Conservation (phyloP, 2,888 invertebrate genomes). For the Ischnus inquisitorius region DNA sequence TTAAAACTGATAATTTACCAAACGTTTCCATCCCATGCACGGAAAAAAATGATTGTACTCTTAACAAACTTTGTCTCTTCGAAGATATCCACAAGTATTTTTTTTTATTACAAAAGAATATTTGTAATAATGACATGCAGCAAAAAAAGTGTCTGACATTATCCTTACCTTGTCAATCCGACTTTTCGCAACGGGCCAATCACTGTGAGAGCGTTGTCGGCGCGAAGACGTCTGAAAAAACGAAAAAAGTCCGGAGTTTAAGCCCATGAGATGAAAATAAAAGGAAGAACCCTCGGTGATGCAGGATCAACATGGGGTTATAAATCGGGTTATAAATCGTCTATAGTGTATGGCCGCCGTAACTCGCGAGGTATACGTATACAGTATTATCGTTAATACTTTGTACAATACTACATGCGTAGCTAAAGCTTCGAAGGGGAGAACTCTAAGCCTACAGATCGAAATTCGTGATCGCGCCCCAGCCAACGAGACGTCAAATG, state of each 20-base stretch:
- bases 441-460: constrained; percentile 52
- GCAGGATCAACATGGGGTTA: constrained; percentile 52
- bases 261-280: constrained; percentile 9
- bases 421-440: constrained; percentile 25
- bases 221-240: neutral
- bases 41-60: too few species aligned
- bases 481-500: constrained; percentile 53
- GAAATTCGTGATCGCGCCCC: constrained; percentile 58
- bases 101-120: too few species aligned
- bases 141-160: too few species aligned
- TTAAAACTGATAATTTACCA: too few species aligned
- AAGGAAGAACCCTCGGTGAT: constrained; percentile 25
- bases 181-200: constrained; percentile 15
- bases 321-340: constrained; percentile 67
- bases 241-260: constrained; percentile 34
- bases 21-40: too few species aligned
- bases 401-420: constrained; percentile 29
- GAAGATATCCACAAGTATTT: too few species aligned
- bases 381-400: neutral
- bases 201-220: neutral
- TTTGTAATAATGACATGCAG: too few species aligned
- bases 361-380: constrained; percentile 5
- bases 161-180: neutral
- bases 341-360: too few species aligned
- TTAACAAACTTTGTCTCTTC: too few species aligned